Evolutionary conservation across 2,113 vertebrate genomes (phyloP), one percentile per base, ranked within the genome.

Genomic region (Rhea americana): DNA sequence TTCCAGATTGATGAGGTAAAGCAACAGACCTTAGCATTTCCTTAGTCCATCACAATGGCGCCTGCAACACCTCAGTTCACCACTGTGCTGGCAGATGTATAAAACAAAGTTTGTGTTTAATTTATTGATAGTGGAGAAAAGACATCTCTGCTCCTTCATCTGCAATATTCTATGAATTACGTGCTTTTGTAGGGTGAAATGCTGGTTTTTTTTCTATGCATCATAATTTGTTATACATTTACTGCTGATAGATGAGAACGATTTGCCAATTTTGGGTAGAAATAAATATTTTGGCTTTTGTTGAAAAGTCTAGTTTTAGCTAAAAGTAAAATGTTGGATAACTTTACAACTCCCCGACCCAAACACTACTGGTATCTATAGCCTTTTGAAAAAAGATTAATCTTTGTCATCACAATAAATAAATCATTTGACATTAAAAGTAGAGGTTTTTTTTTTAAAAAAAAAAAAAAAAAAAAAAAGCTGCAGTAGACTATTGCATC

Each of bases 1-100:
- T 93, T 87, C 96, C 93, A 96, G 97, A 97, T 93, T 96, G 97
- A 98, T 98, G 97, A 96, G 93, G 96, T 53, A 94, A 97, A 97
- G 96, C 96, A 96, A 94, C 94, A 90, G 91, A 97, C 97, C 96
- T 97, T 97, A 96, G 90, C 94, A 39, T 96, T 67, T 65, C 89
- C 94, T 96, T 85, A 88, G 85, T 95, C 75, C 70, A 97, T 98
- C 92, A 91, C 96, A 85, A 94, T 89, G 94, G 94, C 92, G 93
- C 95, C 94, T 85, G 95, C 90, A 95, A 95, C 93, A 95, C 96
- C 94, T 95, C 95, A 94, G 93, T 96, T 93, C 94, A 93, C 83
- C 94, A 95, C 85, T 22, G 93, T 86, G 76, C 71, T 91, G 90
- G 91, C 90, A 91, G 93, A 94, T 95, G 85, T 47, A 87, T 85